Conservation (phyloP, 2,888 invertebrate genomes). For the Antheraea assamensis region DNA sequence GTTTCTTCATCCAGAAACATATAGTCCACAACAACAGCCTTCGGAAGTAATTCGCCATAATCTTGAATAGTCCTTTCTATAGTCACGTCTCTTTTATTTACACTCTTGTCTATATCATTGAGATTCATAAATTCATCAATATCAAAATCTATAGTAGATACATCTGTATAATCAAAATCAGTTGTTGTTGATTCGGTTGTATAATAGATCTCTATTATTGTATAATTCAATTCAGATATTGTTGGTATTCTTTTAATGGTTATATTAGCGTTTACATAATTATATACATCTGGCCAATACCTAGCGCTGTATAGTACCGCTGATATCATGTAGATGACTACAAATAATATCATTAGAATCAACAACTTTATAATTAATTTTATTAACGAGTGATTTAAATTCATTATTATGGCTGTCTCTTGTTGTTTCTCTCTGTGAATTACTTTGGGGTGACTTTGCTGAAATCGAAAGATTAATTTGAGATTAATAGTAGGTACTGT, state of each 20-base stretch:
- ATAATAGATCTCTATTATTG: constrained; percentile 48
- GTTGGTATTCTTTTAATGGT: constrained; percentile 71
- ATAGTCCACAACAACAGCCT: constrained; percentile 53
- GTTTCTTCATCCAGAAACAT: constrained; percentile 51
- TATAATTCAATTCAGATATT: constrained; percentile 62
- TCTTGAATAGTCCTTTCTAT: constrained; percentile 32
- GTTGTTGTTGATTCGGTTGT: constrained; percentile 57
- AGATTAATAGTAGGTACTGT: background rate
- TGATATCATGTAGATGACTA: constrained; percentile 60
- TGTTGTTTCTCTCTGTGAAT: constrained; percentile 1
- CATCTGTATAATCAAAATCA: constrained; percentile 43
- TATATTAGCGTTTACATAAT: constrained; percentile 68
- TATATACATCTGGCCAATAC: constrained; percentile 72
- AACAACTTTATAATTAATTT: constrained; percentile 58
- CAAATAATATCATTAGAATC: constrained; percentile 59
- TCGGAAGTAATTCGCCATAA: constrained; percentile 46
- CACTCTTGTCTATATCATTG: background rate
- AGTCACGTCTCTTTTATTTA: constrained; percentile 23
- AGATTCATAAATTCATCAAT: constrained; percentile 44
- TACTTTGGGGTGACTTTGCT: background rate
- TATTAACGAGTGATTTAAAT: constrained; percentile 49
- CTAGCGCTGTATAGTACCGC: constrained; percentile 60
- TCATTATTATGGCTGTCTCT: constrained; percentile 45
- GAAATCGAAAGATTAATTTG: background rate
- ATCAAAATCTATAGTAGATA: constrained; percentile 43